phyloP scores from a whole-genome alignment of 1,140 invertebrate genomes.

The Choristoneura fumiferana region DNA sequence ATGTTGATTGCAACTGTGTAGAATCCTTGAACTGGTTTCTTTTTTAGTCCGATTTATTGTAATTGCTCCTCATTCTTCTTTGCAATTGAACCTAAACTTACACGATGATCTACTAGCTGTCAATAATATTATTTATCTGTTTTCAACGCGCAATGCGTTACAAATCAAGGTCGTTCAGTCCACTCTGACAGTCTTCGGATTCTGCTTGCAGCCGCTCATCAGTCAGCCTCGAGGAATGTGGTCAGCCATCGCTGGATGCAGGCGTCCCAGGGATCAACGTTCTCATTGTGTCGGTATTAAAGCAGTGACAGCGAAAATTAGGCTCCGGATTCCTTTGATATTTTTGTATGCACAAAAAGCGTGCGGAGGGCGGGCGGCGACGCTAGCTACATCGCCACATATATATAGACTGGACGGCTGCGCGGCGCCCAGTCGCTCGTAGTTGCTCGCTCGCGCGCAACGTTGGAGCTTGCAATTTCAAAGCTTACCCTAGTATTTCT shows the following conservation, averaged over 20 bases:
- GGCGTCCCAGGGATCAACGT: constrained; percentile 62
- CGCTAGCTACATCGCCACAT: constrained; percentile 41
- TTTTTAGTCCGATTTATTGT: constrained; percentile 23
- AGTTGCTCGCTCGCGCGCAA: constrained; percentile 29
- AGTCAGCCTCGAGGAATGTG: constrained; percentile 53
- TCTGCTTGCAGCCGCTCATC: constrained; percentile 34
- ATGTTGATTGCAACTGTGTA: constrained; percentile 23
- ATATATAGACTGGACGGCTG: constrained; percentile 59
- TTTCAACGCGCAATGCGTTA: not conserved
- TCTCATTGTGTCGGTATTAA: constrained; percentile 67
- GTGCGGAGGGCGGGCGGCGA: constrained; percentile 49
- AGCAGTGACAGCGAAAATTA: constrained; percentile 73
- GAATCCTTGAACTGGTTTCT: constrained; percentile 42
- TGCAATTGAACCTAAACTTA: not conserved
- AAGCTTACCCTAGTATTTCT: not conserved
- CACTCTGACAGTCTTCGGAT: not conserved
- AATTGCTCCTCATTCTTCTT: not conserved
- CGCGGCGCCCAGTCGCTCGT: constrained; percentile 62
- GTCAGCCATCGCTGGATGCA: constrained; percentile 57
- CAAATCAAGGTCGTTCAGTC: not conserved
- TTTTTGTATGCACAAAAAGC: constrained; percentile 66
- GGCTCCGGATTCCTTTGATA: constrained; percentile 68
- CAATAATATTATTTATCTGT: not conserved
- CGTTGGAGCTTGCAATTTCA: constrained; percentile 23
- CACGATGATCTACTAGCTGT: not conserved